Evolutionary conservation across 2,888 invertebrate genomes (phyloP), one percentile per base, ranked within the genome.

Genomic region (Trachelus stipa): DNA sequence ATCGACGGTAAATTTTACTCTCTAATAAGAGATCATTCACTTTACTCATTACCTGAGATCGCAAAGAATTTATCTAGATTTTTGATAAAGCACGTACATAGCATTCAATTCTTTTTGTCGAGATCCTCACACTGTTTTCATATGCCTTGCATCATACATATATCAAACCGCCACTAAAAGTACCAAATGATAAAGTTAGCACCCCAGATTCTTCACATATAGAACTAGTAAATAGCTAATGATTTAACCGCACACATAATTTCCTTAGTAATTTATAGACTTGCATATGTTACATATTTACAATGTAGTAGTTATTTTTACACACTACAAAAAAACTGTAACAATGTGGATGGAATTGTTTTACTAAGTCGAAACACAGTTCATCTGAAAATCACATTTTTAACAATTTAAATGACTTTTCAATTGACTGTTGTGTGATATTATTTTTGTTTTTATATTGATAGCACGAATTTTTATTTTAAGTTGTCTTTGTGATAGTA

Each of bases 11-110:
- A 37, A 69, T 77, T 74, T 74, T 74, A 77, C 68, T 33, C 35
- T 77, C 12, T 69, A 37, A 77, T 68, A 69, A 73, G 74, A 77
- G 77, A 77, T 77, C 77, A 74, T 73, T 30, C 69, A 76, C 73
- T 34, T 75, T 82, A 81, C 76, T 34, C 56, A 73, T 79, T 79
- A 81, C 75, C 82, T 83, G 85, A 84, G 81, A 84, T 85, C 79
- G 79, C 82, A 81, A 80, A 76, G 73, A 76, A 77, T 75, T 69
- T 76, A 76, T 79, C 79, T 73, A 76, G 73, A 80, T 23, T 56
- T 56, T 56, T 9, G 9, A 56, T 15, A 23, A 56, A 56, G 56
- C 56, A 56, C 23, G 56, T 56, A 56, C 56, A 56, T 56, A 23
- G 56, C 56, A 15, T 56, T 56, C 23, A 56, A 6, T 40, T 40